phyloP scores from a whole-genome alignment of 2,797 vertebrate genomes.

The Sebastes steindachneri region DNA sequence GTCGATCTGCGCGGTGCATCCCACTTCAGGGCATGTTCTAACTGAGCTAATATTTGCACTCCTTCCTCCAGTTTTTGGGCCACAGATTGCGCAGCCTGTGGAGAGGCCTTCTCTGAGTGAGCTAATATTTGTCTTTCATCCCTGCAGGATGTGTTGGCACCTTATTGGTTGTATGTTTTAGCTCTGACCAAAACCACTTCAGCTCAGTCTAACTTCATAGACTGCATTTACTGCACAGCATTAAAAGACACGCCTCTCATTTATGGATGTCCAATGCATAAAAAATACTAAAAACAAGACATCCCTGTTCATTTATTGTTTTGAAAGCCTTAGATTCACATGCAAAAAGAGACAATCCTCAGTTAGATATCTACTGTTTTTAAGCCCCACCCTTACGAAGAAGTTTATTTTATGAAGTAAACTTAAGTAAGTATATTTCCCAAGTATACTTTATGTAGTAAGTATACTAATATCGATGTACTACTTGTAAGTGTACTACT shows the following conservation, averaged over 20 bases:
- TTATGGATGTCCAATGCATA: neutral
- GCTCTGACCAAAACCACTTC: neutral
- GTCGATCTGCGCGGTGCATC: neutral
- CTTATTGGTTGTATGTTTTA: slow-evolving; percentile 25
- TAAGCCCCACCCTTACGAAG: neutral
- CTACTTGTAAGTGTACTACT: too few relatives aligned
- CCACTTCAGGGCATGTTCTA: neutral
- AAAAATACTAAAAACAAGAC: neutral
- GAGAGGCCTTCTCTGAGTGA: neutral
- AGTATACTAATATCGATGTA: too few relatives aligned
- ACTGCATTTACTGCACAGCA: neutral
- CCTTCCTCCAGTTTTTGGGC: slow-evolving; percentile 1
- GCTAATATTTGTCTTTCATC: slow-evolving; percentile 52
- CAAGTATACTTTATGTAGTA: too few relatives aligned
- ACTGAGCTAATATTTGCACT: slow-evolving; percentile 22
- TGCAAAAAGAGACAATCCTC: neutral
- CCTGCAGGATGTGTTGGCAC: slow-evolving; percentile 17
- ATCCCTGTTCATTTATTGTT: neutral
- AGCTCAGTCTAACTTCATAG: neutral
- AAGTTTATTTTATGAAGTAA: too few relatives aligned
- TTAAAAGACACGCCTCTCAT: neutral
- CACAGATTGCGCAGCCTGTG: slow-evolving; percentile 35
- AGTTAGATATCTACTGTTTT: neutral
- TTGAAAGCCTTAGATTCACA: neutral
- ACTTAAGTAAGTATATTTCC: too few relatives aligned